Evolutionary conservation across 2,113 vertebrate species (phyloP), one percentile per base, ranked within the genome.

Genomic region (Hyperopisus bebe): DNA sequence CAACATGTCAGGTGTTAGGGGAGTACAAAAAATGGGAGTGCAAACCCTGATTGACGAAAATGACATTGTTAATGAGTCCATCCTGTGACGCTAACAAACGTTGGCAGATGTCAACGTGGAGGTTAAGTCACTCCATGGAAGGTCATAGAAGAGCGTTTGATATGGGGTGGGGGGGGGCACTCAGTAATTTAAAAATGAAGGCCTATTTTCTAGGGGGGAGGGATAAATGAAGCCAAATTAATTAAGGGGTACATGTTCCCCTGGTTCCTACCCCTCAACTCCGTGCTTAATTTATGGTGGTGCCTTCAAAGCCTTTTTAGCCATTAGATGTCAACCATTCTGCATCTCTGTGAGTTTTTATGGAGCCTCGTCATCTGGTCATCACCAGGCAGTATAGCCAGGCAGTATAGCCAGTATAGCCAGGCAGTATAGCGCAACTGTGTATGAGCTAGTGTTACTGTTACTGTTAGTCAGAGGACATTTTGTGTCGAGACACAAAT

Each of bases 331-430:
- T 90, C 47, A 27, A 47, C 88, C 87, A 74, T 90, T 90, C 86
- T 58, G 89, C 91, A 90, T 91, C n/a, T 17, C 19, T 58, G 48
- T 84, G 47, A 77, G 5, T 89, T 88, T 90, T 93, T 80, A 2
- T 21, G 83, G 80, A 70, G 85, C 91, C 92, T 82, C 83, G 62
- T 89, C 91, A 91, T 89, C 91, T 91, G 62, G n/a, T 77, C 86
- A 70, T 88, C 90, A 91, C 90, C 91, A 91, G 46, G 62, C 85
- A 90, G 92, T 3, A 11, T 10, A 92, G 88, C 91, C 88, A n/a
- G n/a, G n/a, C n/a, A n/a, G n/a, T n/a, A n/a, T n/a, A n/a, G n/a
- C n/a, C n/a, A n/a, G n/a, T n/a, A n/a, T n/a, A n/a, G n/a, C n/a
- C n/a, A n/a, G n/a, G n/a, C n/a, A n/a, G n/a, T n/a, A n/a, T n/a